Evolutionary conservation across 2,888 invertebrate species (phyloP).

Genomic region (Heliconius aoede): DNA sequence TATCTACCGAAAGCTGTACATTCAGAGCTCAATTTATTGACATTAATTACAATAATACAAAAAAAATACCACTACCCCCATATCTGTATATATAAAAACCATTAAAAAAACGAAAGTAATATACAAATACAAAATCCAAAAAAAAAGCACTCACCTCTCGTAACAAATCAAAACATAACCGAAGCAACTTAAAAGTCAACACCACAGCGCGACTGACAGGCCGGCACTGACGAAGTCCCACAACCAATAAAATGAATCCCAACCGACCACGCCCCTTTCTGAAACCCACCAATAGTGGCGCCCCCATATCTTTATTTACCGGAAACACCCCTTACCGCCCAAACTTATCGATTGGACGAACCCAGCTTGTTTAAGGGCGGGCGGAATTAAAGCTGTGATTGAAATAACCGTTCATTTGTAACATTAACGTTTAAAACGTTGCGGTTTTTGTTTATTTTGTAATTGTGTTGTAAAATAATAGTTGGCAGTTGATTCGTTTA

Average conservation of each 20-base stretch:
- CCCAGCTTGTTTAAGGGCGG: constrained; percentile 78
- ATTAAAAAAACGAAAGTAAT: not conserved
- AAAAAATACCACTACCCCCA: not conserved
- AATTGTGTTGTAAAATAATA: constrained; percentile 30
- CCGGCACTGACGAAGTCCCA: constrained; percentile 36
- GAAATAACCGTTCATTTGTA: constrained; percentile 52
- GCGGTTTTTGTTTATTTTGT: constrained; percentile 54
- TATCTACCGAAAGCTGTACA: no score
- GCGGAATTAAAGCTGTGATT: constrained; percentile 81
- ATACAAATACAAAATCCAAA: not conserved
- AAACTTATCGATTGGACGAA: constrained; percentile 78
- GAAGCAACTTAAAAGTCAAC: constrained; percentile 35
- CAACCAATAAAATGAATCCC: constrained; percentile 42
- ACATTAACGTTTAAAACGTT: constrained; percentile 69
- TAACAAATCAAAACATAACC: constrained; percentile 44
- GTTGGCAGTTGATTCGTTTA: constrained; percentile 1
- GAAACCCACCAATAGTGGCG: constrained; percentile 55
- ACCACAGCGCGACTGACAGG: constrained; percentile 47
- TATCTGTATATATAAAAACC: not conserved
- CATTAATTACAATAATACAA: not conserved
- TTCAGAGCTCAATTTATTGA: not conserved
- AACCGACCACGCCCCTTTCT: constrained; percentile 34
- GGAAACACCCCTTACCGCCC: constrained; percentile 67
- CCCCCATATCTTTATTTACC: constrained; percentile 78
- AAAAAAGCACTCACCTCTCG: constrained; percentile 41